phyloP scores from a whole-genome alignment of 2,113 vertebrate genomes.

The Chloropsis cyanopogon region DNA sequence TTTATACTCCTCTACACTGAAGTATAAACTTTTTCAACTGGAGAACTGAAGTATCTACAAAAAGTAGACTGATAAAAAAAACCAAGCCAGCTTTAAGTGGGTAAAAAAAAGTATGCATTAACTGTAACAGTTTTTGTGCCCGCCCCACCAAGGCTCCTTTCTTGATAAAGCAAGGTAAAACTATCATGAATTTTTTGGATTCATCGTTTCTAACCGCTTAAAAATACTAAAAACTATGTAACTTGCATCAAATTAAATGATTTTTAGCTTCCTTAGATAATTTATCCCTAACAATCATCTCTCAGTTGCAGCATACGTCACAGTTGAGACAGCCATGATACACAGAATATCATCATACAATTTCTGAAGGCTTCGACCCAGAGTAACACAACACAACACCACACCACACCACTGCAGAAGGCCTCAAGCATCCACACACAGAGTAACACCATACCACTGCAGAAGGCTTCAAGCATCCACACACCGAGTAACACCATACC shows the following conservation, averaged over 20 bases:
- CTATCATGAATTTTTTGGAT: accelerated
- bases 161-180: neutral
- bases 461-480: too few relatives aligned
- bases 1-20: neutral
- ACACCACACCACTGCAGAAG: too few relatives aligned
- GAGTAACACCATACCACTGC: too few relatives aligned
- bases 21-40: neutral
- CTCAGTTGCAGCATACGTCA: too few relatives aligned
- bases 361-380: too few relatives aligned
- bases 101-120: neutral
- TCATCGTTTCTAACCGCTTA: neutral
- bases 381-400: too few relatives aligned
- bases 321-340: too few relatives aligned
- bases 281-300: neutral
- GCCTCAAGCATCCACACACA: too few relatives aligned
- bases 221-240: neutral
- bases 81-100: accelerated
- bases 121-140: neutral
- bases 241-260: neutral
- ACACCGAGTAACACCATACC: too few relatives aligned
- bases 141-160: neutral
- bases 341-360: too few relatives aligned
- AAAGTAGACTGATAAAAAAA: neutral
- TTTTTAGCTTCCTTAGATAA: neutral
- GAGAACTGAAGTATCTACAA: neutral